Evolutionary conservation across 2,113 vertebrate species (phyloP).

Genomic region (Indri indri): DNA sequence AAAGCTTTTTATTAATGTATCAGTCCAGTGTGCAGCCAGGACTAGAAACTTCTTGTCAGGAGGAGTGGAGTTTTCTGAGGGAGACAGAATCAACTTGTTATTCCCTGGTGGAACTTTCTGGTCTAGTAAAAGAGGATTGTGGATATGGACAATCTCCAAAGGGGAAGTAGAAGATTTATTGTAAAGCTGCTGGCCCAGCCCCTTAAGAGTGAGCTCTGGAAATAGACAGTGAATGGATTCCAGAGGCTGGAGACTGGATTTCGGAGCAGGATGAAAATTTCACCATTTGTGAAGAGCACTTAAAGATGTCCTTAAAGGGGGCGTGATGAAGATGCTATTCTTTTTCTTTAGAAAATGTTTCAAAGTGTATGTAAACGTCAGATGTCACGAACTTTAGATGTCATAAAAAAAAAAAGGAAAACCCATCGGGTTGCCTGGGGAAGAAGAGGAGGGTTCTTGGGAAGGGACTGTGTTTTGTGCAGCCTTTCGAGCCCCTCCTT

Average conservation of each 20-base stretch:
- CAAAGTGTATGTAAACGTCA: neutral
- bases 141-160: neutral
- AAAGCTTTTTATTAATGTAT: neutral
- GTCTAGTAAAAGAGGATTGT: neutral
- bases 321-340: neutral
- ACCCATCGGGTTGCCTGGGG: rapidly evolving
- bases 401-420: no score
- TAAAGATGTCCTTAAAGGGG: neutral
- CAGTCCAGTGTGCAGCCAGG: neutral
- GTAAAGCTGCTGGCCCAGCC: neutral
- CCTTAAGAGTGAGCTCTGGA: neutral
- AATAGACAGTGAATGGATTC: rapidly evolving
- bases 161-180: neutral
- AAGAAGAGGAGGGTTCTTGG: neutral
- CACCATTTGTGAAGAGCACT: neutral
- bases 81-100: neutral
- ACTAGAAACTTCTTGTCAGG: neutral
- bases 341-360: neutral
- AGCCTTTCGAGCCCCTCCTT: neutral
- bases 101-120: neutral
- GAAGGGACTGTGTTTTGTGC: no score
- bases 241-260: neutral
- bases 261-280: neutral
- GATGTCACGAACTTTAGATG: neutral
- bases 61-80: neutral